Evolutionary conservation across 92 coral and sea anemone genomes (phyloP), one percentile per base, ranked within the genome.

Genomic region (Montipora capitata): DNA sequence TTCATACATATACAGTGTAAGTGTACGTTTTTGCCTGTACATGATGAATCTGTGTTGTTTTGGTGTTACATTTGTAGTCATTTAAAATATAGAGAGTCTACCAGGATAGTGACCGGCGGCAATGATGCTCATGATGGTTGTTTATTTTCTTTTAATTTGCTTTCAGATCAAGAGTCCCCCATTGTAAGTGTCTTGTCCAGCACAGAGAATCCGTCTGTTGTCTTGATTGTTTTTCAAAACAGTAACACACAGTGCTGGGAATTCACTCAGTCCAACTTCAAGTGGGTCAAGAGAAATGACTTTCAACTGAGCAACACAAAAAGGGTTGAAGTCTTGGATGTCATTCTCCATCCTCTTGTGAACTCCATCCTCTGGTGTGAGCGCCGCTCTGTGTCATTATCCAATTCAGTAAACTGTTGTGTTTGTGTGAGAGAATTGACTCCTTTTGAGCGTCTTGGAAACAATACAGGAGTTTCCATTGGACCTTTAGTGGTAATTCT

Each of bases 331-430:
- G 92, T 97, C 17, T 80, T 91, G 4, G 75, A 93, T 12, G 92
- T 92, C 16, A 27, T 79, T 10, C 78, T 91, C n/a, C 98, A 97
- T 76, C 88, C 89, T 8, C 83, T 91, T 10, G 92, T 90, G 1
- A 87, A 90, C n/a, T 82, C 89, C 35, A 82, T 97, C 38, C 91
- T 97, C 69, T 97, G 99, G 99, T 97, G 99, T 87, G 99, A 97
- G 82, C 91, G 89, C 43, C 98, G 99, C 20, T 87, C 94, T 9
- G 62, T 76, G 12, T 48, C 95, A 11, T 87, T 89, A 2, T 74
- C 92, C 20, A 93, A 92, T 18, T 85, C 84, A 20, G 81, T 90
- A 0, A 88, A 94, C 41, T 96, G 96, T 66, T 97, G 99, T 88
- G 96, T 97, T 45, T 97, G 99, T 72, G 83, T 91, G 77, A 74